Evolutionary conservation across 2,797 vertebrate genomes (phyloP), one percentile per base, ranked within the genome.

Genomic region (Acipenser oxyrinchus): DNA sequence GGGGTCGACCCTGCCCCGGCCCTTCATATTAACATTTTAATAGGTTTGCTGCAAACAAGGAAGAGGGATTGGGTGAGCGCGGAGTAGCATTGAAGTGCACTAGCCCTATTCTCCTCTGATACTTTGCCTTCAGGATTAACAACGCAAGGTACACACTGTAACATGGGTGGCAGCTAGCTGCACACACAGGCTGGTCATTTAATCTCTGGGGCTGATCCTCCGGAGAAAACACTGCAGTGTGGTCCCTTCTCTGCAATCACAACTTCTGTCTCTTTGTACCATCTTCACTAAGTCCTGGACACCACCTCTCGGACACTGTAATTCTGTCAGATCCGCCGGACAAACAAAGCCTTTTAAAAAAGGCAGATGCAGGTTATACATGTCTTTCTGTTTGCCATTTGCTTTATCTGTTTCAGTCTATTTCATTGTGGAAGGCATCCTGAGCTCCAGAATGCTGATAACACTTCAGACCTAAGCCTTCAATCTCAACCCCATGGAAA

Each of bases 261-360:
- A 74, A 64, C 70, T 78, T 87, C 86, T 83, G 85, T 88, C 79
- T 79, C 81, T 72, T 77, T 75, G 76, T 81, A 80, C 81, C 68
- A 10, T 66, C 62, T 61, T 73, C 53, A 79, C 79, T 82, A 75
- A 79, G 75, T 81, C 75, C 77, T 77, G 76, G 72, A 80, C 83
- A 70, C 49, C 51, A 50, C 82, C 85, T 83, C 87, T 90, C 83
- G 78, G 89, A 82, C 77, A 73, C 62, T 73, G 81, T 75, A 73
- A 64, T 77, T 82, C 80, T 75, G 76, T 75, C 62, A 80, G 75
- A 79, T 83, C 81, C 82, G 78, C 70, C 72, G 6, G 49, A 53
- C 78, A 73, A 63, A 62, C 70, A 74, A 63, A 74, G 78, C 75
- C 37, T 37, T 37, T 37, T 37, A 37, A 71, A 60, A 78, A 69